Evolutionary conservation across 2,797 vertebrate genomes (phyloP), one percentile per base, ranked within the genome.

Genomic region (Enteromius thamalakanensis): DNA sequence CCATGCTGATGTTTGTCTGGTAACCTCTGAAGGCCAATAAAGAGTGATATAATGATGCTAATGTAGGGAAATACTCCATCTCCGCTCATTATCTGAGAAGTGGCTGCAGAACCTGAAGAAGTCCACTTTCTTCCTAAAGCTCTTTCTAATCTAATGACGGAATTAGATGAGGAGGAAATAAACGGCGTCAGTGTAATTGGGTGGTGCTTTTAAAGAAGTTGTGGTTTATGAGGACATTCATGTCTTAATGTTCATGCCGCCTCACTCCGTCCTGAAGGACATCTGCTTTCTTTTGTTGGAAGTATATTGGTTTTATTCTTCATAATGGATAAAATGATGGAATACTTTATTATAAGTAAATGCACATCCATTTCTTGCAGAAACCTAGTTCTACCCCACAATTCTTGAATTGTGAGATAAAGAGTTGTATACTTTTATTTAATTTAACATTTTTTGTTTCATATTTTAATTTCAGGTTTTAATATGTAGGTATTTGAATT

Each of bases 141-240:
- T 40, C 76, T 77, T 68, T 67, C 51, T 71, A 34, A 83, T 80
- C 68, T 84, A 84, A 87, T 78, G 71, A 84, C 80, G 62, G 29
- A n/a, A 88, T 76, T 81, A 19, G 7, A 85, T 34, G 79, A 84
- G 69, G 76, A 34, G n/a, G 64, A 79, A 88, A 82, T 51, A 34
- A n/a, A 76, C 23, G 64, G 42, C 78, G 67, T 58, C 75, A 47
- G 71, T 77, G 45, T 80, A 86, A 76, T 58, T 40, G 51, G 0
- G 67, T 32, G 17, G 23, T 37, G 23, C 70, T 84, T 81, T 84
- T 69, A 34, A 76, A 85, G 49, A 55, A 75, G 29, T 23, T 4
- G 3, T 40, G 15, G 51, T 76, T 76, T 42, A 76, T 40, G 71
- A 53, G 72, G 74, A 60, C 74, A 1, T 10, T 60, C 47, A 37